Base-by-base conservation (phyloP, 1,140 invertebrate genomes). In the Zaprionus ornatus region DNA sequence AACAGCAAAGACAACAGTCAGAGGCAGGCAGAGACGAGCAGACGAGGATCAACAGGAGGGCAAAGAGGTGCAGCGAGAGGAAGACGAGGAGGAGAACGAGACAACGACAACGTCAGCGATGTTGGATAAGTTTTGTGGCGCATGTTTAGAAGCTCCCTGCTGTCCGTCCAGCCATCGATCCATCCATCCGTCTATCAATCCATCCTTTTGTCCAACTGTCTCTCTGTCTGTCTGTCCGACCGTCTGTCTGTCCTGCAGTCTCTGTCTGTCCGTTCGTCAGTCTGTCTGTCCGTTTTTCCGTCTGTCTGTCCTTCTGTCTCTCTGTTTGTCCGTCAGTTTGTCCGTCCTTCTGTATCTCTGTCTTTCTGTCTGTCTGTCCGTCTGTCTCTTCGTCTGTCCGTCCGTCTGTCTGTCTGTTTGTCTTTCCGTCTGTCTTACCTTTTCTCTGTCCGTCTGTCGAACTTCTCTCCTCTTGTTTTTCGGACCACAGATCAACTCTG, bases 21-120 rank as follows among this genome's bases (percentile, higher is more conserved):
- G 9, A 29, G 29, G 29, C 29, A 29, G 37, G n/a, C 37, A n/a
- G 37, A 15, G 37, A 15, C 37, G 15, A n/a, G 15, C 15, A 40
- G 37, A 40, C 15, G 37, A 40, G 37, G 15, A 40, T 15, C 5
- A 40, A 15, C 4, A 40, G 15, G 37, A n/a, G 37, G 40, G 2
- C 9, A 9, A 32, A 9, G 0, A 10, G 29, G 29, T 7, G 3
- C 2, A 32, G 29, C 2, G 3, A 10, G 29, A 32, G n/a, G 40
- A 6, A 40, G 4, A 12, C 13, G 40, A 17, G 5, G n/a, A 42
- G 6, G n/a, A 45, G 40, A n/a, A 21, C 61, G 15, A 48, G 57
- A 54, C 27, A 66, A 87, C 83, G 83, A 87, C 82, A 86, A 85
- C 82, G 83, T 82, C 79, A 87, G 82, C 83, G 72, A 76, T 87